A percentile compares a stretch with the other conserved stretches of the same genome.
Conservation (phyloP, 2,888 invertebrate genomes). For the Hypomecis punctinalis region DNA sequence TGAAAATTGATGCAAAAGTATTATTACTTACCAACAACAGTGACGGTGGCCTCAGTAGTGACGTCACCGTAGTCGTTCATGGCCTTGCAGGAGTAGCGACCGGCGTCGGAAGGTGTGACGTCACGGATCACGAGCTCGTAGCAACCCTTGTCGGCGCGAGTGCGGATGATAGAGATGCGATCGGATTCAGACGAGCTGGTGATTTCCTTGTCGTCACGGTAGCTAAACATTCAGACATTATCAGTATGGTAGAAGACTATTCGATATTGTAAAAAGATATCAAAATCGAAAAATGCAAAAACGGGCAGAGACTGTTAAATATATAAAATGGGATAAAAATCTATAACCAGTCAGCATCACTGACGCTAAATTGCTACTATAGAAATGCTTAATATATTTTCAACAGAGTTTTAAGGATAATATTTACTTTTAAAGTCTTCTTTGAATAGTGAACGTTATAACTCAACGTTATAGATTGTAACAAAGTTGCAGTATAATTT, state of each 20-base stretch:
- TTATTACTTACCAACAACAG: conserved; percentile 88
- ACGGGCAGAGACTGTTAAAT: no score
- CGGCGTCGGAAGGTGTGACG: conserved; percentile 91
- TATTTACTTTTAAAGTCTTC: no score
- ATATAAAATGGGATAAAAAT: no score
- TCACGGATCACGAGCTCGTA: conserved; percentile 95
- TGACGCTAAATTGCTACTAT: no score
- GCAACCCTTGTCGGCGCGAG: conserved; percentile 92
- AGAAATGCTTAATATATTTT: no score
- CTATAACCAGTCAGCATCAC: no score
- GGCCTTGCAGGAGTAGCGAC: conserved; percentile 93
- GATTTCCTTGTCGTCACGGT: conserved; percentile 92
- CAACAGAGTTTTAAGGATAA: no score
- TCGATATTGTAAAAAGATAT: no score
- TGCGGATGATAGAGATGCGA: conserved; percentile 88
- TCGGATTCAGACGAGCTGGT: conserved; percentile 87
- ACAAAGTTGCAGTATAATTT: background rate
- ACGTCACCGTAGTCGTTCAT: conserved; percentile 92
- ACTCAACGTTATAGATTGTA: no score
- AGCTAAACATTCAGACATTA: conserved; percentile 82
- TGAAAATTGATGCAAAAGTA: background rate
- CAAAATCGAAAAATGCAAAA: no score
- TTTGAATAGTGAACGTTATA: no score
- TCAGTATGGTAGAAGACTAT: no score
- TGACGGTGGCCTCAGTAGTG: conserved; percentile 89